Conservation (phyloP, 2,113 vertebrate genomes). For the Caranx melampygus region DNA sequence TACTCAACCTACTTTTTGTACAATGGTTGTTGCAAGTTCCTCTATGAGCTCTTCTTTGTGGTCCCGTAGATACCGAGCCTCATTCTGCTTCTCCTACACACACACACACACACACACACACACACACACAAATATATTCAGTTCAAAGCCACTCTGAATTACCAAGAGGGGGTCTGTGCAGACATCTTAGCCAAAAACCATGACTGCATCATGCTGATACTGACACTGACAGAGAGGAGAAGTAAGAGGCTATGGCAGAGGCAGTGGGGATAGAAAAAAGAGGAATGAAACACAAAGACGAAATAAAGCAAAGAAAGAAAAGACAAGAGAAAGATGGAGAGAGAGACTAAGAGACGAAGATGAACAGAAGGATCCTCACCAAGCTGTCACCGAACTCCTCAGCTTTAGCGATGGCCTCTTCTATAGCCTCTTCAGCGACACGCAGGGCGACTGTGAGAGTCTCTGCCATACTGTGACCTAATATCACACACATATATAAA, state of each 20-base stretch:
- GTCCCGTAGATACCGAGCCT: constrained; percentile 93
- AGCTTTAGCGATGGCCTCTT: constrained; percentile 96
- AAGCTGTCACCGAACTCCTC: constrained; percentile 93
- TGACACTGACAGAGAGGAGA: constrained; percentile 15
- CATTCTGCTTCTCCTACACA: constrained; percentile 95
- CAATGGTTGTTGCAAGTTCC: constrained; percentile 94
- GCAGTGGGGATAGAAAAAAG: neutral
- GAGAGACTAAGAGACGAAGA: neutral
- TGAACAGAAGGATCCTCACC: constrained; percentile 80
- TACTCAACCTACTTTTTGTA: constrained; percentile 90
- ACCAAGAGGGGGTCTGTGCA: constrained; percentile 27
- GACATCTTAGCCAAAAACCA: constrained; percentile 43
- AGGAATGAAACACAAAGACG: neutral
- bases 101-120: constrained; percentile 37
- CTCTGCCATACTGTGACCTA: constrained; percentile 96
- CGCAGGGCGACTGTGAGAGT: constrained; percentile 94
- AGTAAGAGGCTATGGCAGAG: constrained; percentile 7
- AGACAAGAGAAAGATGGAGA: neutral
- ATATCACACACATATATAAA: constrained; percentile 21
- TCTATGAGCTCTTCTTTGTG: constrained; percentile 97
- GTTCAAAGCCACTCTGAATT: constrained; percentile 46
- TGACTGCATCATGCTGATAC: constrained; percentile 56
- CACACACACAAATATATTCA: constrained; percentile 9
- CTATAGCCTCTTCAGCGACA: constrained; percentile 96
- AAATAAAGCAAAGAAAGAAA: neutral